phyloP scores from a whole-genome alignment of 2,113 vertebrate species.

The Manacus vitellinus region DNA sequence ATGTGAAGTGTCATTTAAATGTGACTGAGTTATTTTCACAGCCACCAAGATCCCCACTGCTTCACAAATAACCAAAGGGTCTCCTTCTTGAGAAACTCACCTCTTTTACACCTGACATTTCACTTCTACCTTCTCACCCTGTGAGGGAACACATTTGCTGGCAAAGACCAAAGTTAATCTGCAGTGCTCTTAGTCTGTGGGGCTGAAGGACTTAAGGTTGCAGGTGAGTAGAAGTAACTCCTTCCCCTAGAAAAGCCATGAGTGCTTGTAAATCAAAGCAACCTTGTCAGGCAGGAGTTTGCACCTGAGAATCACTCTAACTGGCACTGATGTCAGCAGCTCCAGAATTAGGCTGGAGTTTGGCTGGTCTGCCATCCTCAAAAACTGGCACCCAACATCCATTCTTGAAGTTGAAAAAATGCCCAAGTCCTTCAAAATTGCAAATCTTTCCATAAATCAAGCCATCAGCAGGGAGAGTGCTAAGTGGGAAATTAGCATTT shows the following conservation, averaged over 20 bases:
- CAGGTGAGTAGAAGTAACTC: neutral
- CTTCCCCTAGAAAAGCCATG: neutral
- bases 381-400: neutral
- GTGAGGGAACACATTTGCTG: neutral
- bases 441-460: conserved; percentile 43
- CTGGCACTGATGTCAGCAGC: neutral
- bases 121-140: neutral
- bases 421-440: conserved; percentile 17
- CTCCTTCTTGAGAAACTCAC: neutral
- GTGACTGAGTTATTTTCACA: neutral
- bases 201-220: neutral
- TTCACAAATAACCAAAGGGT: rapidly evolving
- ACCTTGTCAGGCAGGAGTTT: rapidly evolving
- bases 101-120: neutral
- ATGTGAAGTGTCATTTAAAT: neutral
- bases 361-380: neutral
- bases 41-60: neutral
- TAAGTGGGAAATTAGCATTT: conserved; percentile 56
- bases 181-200: neutral
- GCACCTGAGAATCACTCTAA: neutral
- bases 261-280: neutral
- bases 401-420: neutral
- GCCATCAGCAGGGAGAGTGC: neutral
- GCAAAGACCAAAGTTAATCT: neutral
- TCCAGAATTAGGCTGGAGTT: rapidly evolving